phyloP scores from a whole-genome alignment of 2,888 invertebrate species.

The Brachyptera putata region DNA sequence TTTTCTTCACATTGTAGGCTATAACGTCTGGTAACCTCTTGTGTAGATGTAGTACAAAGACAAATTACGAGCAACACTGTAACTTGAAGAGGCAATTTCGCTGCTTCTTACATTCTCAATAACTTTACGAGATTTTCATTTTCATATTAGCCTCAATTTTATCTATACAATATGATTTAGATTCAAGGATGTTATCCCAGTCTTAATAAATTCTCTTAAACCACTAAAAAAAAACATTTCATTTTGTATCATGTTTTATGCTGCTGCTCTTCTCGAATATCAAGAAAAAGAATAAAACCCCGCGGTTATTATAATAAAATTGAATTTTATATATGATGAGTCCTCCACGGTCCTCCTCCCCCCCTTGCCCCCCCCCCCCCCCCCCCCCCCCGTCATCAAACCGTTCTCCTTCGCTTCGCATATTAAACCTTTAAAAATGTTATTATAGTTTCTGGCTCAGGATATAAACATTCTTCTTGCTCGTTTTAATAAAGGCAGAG shows the following conservation, averaged over 20 bases:
- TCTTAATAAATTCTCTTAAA: slow-evolving; percentile 18
- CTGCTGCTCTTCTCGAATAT: neutral
- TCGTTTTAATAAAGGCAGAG: too few relatives aligned
- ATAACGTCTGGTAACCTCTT: too few relatives aligned
- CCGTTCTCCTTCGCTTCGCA: too few relatives aligned
- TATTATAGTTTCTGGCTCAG: slow-evolving; percentile 10
- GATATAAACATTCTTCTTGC: too few relatives aligned
- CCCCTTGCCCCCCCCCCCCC: too few relatives aligned
- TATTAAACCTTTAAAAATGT: slow-evolving; percentile 1
- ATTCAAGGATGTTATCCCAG: slow-evolving; percentile 11
- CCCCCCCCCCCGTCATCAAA: too few relatives aligned
- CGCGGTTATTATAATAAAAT: slow-evolving; percentile 16
- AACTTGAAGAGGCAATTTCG: slow-evolving; percentile 19
- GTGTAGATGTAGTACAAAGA: neutral
- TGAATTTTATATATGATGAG: neutral
- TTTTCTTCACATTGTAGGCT: neutral
- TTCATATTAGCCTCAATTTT: slow-evolving; percentile 17
- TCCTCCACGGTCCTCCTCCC: neutral
- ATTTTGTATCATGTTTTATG: slow-evolving; percentile 11
- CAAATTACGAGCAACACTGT: neutral
- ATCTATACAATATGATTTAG: slow-evolving; percentile 17
- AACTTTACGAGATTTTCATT: slow-evolving; percentile 23
- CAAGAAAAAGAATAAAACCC: slow-evolving; percentile 11
- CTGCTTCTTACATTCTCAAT: slow-evolving; percentile 11
- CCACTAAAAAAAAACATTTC: slow-evolving; percentile 17